Conservation (phyloP, 2,888 invertebrate genomes). For the Zaprionus lineosus region DNA sequence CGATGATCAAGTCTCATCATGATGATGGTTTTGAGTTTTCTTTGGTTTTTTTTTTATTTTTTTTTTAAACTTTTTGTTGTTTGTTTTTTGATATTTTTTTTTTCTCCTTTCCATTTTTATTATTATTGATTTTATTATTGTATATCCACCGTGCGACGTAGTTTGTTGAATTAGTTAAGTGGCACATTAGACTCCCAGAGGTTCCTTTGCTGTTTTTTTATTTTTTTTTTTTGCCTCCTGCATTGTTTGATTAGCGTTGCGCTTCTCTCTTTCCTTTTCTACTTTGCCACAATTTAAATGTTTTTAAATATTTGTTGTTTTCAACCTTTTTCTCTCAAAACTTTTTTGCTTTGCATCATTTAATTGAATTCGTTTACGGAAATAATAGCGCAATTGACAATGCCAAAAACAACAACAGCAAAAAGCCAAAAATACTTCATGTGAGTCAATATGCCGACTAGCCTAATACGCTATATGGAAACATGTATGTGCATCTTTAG, state of each 20-base stretch:
- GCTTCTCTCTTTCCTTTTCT: conserved; percentile 9
- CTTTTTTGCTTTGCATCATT: conserved; percentile 48
- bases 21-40: conserved; percentile 61
- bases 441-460: neutral
- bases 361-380: conserved; percentile 74
- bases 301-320: conserved; percentile 57
- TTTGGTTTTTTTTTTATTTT: conserved; percentile 29
- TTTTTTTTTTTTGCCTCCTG: conserved; percentile 24
- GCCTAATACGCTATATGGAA: too few species aligned
- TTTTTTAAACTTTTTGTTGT: conserved; percentile 32
- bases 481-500: too few species aligned
- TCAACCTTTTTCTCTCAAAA: conserved; percentile 28
- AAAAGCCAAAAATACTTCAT: conserved; percentile 11
- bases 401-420: conserved; percentile 49
- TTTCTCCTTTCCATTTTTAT: too few species aligned
- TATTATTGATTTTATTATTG: conserved; percentile 59
- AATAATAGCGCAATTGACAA: conserved; percentile 58
- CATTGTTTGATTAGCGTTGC: conserved; percentile 29
- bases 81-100: conserved; percentile 64
- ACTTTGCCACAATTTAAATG: conserved; percentile 15
- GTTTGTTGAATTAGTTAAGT: conserved; percentile 77
- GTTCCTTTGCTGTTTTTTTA: conserved; percentile 25
- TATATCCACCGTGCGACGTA: conserved; percentile 54
- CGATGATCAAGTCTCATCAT: conserved; percentile 23
- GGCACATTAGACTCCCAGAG: conserved; percentile 57